Evolutionary conservation across 2,797 vertebrate genomes (phyloP).

Genomic region (Enteromius fasciolatus): DNA sequence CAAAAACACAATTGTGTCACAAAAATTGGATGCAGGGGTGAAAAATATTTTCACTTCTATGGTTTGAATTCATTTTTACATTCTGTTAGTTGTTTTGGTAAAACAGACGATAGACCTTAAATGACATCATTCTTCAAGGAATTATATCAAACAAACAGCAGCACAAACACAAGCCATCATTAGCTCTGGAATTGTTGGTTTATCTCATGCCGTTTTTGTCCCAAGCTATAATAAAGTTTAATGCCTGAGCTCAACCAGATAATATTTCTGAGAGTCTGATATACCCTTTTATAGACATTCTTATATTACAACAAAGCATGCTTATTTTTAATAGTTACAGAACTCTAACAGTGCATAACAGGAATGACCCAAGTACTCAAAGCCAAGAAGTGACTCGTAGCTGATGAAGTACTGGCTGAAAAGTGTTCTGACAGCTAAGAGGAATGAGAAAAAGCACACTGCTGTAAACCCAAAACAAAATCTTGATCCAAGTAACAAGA

Average conservation of each 20-base stretch:
- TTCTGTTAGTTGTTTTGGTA: neutral
- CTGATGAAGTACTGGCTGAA: neutral
- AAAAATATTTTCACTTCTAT: neutral
- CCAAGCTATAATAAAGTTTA: neutral
- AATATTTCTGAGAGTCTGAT: neutral
- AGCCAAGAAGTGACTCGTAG: neutral
- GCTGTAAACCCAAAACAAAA: neutral
- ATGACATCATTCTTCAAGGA: neutral
- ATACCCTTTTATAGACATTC: constrained; percentile 7
- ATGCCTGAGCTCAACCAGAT: neutral
- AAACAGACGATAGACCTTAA: neutral
- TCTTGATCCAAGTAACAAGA: constrained; percentile 3
- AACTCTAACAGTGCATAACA: neutral
- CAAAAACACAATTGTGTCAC: neutral
- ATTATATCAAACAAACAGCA: neutral
- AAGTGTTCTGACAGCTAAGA: neutral
- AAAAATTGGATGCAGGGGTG: neutral
- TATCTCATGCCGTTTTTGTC: neutral
- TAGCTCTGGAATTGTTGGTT: neutral
- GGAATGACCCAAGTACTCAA: neutral
- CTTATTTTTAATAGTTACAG: neutral
- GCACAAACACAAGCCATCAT: neutral
- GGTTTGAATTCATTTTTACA: neutral
- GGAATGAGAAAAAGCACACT: neutral
- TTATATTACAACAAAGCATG: neutral